Conservation (phyloP, 2,113 vertebrate genomes). For the Trinectes maculatus region DNA sequence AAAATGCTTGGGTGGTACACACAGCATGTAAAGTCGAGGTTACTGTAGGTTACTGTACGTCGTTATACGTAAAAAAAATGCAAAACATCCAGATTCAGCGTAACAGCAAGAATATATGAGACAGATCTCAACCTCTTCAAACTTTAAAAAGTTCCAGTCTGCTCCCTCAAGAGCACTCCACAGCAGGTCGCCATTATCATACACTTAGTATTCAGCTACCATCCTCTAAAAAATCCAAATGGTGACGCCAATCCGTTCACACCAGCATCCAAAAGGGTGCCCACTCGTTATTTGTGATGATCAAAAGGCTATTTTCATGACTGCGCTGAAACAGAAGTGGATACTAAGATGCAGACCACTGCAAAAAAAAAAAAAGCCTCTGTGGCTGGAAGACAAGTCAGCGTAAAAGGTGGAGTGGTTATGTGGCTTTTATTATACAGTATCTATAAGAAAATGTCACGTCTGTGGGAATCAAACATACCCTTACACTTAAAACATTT, state of each 20-base stretch:
- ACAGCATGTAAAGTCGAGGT: slow-evolving; percentile 7
- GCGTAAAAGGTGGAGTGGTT: not conserved
- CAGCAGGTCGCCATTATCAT: slow-evolving; percentile 51
- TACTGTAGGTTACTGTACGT: slow-evolving; percentile 6
- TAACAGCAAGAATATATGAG: not conserved
- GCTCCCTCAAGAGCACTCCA: slow-evolving; percentile 1
- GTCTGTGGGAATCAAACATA: too few species aligned
- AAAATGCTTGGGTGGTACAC: slow-evolving; percentile 47
- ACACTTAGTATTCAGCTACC: slow-evolving; percentile 41
- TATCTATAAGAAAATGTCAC: too few species aligned
- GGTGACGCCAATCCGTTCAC: slow-evolving; percentile 57
- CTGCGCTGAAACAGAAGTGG: slow-evolving; percentile 25
- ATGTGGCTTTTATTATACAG: too few species aligned
- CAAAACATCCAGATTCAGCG: slow-evolving; percentile 6
- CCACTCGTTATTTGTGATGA: slow-evolving; percentile 37
- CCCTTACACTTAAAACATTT: too few species aligned
- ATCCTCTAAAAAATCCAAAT: slow-evolving; percentile 57
- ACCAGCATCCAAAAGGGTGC: slow-evolving; percentile 43
- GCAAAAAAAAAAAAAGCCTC: slow-evolving; percentile 2
- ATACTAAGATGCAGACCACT: not conserved
- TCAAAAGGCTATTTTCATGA: slow-evolving; percentile 57
- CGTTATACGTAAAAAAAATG: too few species aligned
- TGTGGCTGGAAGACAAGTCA: not conserved
- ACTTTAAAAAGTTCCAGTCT: not conserved
- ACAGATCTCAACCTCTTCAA: not conserved